A percentile compares a stretch with the other conserved stretches of the same genome.
Evolutionary conservation across 2,797 vertebrate genomes (phyloP).

Genomic region (Aulostomus chinensis): DNA sequence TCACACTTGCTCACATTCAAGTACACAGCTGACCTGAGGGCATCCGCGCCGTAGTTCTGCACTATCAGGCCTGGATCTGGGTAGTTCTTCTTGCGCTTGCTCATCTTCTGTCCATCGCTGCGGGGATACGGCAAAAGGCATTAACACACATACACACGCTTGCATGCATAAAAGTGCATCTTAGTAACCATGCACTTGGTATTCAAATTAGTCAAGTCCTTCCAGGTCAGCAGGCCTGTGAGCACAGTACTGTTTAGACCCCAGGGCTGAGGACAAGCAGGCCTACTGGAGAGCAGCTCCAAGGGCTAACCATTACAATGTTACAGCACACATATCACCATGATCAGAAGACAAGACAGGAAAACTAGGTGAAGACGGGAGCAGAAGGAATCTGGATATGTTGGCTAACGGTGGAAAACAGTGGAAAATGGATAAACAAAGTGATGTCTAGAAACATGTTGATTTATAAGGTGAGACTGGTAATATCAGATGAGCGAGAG

Average conservation of each 20-base stretch:
- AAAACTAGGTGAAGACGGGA: background rate
- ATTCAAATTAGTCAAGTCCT: conserved; percentile 69
- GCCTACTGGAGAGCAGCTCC: conserved; percentile 30
- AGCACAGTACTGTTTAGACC: conserved; percentile 51
- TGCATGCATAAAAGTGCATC: conserved; percentile 50
- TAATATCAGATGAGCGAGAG: background rate
- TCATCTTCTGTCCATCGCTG: conserved; percentile 99
- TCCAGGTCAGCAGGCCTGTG: conserved; percentile 72
- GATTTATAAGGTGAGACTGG: background rate
- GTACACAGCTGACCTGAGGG: conserved; percentile 86
- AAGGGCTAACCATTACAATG: conserved; percentile 39
- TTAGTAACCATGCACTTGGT: conserved; percentile 53
- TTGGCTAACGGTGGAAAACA: too few relatives aligned
- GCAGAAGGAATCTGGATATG: background rate
- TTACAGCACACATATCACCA: conserved; percentile 25
- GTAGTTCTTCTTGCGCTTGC: conserved; percentile 99
- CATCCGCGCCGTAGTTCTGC: conserved; percentile 91
- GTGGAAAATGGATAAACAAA: background rate
- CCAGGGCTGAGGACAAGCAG: conserved; percentile 48
- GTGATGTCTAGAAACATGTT: background rate
- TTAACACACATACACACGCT: conserved; percentile 48
- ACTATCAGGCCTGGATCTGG: conserved; percentile 90
- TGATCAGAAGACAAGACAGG: conserved; percentile 19
- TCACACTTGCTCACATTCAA: conserved; percentile 25
- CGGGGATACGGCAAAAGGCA: conserved; percentile 39